Percentiles rank a stretch among this genome's conserved stretches.
These are phyloP conservation scores for Callyntrura sp. DNA, from an alignment of 2,888 invertebrate species.

Conservation along the genomic window DNA sequence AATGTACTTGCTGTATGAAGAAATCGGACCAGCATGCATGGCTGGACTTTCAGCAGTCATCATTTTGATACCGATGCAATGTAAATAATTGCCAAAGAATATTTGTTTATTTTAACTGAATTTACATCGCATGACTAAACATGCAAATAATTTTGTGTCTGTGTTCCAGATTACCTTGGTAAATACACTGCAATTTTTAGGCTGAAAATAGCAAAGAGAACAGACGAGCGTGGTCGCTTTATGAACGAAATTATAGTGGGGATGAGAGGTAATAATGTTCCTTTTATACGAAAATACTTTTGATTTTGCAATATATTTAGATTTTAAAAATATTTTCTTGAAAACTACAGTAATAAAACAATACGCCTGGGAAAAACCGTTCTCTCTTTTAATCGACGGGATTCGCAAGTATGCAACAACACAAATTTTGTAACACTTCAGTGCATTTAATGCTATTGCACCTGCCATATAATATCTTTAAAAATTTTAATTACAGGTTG, in stretches of 20 bases:
- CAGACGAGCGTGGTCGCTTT: slow-evolving; percentile 86
- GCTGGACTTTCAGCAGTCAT: slow-evolving; percentile 4
- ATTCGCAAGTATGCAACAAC: no score
- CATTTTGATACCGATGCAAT: slow-evolving; percentile 51
- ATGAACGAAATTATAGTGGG: slow-evolving; percentile 88
- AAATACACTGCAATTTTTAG: slow-evolving; percentile 87
- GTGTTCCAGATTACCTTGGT: slow-evolving; percentile 84
- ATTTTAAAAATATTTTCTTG: no score
- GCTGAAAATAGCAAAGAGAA: slow-evolving; percentile 86
- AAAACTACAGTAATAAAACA: slow-evolving; percentile 87
- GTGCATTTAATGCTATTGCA: no score
- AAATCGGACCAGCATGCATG: slow-evolving; percentile 47
- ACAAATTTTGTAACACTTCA: no score
- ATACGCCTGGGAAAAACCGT: slow-evolving; percentile 89
- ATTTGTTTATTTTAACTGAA: not conserved
- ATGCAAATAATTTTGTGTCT: not conserved
- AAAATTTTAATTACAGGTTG: no score
- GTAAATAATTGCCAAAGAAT: not conserved
- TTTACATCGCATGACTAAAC: not conserved
- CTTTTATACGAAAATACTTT: no score
- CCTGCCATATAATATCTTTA: no score
- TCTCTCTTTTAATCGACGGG: slow-evolving; percentile 86
- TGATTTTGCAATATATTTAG: no score
- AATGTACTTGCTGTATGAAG: slow-evolving; percentile 48
- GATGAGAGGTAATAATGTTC: slow-evolving; percentile 87